These are phyloP conservation scores for Athalia cordata DNA, from an alignment of 2,888 invertebrate genomes.

Conservation along the genomic window DNA sequence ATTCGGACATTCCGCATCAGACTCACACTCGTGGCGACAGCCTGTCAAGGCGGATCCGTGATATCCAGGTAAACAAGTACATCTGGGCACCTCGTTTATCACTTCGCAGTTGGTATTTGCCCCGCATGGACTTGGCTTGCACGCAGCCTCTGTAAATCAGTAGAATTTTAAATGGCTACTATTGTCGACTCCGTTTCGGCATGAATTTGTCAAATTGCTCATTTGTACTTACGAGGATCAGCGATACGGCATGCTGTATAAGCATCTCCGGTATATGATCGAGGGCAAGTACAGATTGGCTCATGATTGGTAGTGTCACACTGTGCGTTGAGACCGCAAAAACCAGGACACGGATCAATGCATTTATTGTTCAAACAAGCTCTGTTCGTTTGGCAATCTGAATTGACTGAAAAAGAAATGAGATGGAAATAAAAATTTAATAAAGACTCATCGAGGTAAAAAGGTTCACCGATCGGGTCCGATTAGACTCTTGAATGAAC, in stretches of 20 bases:
- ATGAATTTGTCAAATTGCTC: background rate
- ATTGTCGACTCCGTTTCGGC: background rate
- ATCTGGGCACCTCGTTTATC: conserved; percentile 84
- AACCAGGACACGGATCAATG: conserved; percentile 85
- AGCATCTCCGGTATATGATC: conserved; percentile 87
- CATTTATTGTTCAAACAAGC: conserved; percentile 87
- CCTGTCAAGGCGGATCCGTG: conserved; percentile 85
- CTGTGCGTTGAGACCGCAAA: conserved; percentile 85
- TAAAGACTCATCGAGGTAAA: background rate
- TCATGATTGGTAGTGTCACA: conserved; percentile 87
- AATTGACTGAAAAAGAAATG: conserved; percentile 76
- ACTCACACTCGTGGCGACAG: conserved; percentile 89
- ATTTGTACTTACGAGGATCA: conserved; percentile 81
- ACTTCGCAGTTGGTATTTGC: conserved; percentile 88
- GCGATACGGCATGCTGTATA: conserved; percentile 82
- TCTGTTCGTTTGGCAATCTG: conserved; percentile 84
- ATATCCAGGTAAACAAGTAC: conserved; percentile 86
- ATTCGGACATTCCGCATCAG: conserved; percentile 83
- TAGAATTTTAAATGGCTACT: background rate
- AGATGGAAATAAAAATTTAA: conserved; percentile 17
- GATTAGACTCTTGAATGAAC: background rate
- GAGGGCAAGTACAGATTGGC: conserved; percentile 86
- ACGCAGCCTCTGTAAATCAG: conserved; percentile 81
- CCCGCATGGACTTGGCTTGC: conserved; percentile 89
- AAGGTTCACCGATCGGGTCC: background rate